These are phyloP conservation scores for Lutjanus erythropterus DNA, from an alignment of 2,113 vertebrate species.

Conservation along the genomic window DNA sequence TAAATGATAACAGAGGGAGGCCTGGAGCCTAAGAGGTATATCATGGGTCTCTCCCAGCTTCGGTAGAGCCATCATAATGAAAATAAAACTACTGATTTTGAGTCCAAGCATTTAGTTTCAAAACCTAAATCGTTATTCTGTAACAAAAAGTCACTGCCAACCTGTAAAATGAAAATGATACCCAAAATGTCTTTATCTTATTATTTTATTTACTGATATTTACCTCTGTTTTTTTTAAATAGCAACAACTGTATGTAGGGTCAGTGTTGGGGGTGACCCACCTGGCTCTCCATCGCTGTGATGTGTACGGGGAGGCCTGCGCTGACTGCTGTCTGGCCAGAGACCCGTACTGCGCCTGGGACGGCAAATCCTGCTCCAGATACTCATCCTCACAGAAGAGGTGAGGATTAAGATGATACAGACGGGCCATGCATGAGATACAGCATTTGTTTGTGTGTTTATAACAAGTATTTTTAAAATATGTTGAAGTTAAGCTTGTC, in stretches of 20 bases:
- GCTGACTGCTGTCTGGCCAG: constrained; percentile 97
- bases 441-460: background rate
- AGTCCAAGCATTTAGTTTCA: too few relatives aligned
- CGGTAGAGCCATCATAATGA: too few relatives aligned
- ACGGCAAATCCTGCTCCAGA: constrained; percentile 95
- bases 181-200: background rate
- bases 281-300: constrained; percentile 95
- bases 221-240: constrained; percentile 47
- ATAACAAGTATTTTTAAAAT: background rate
- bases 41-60: too few relatives aligned
- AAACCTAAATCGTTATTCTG: too few relatives aligned
- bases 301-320: constrained; percentile 94
- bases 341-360: constrained; percentile 98
- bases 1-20: too few relatives aligned
- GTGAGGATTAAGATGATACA: constrained; percentile 75
- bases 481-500: constrained; percentile 43
- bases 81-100: too few relatives aligned
- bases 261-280: constrained; percentile 94
- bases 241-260: constrained; percentile 99
- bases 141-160: too few relatives aligned
- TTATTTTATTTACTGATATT: background rate
- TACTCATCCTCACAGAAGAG: constrained; percentile 97
- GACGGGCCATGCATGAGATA: background rate
- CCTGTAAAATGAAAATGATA: background rate
- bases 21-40: too few relatives aligned